These are phyloP conservation scores for Graptemys geographica DNA, from an alignment of 2,797 vertebrate genomes.

Conservation along the genomic window DNA sequence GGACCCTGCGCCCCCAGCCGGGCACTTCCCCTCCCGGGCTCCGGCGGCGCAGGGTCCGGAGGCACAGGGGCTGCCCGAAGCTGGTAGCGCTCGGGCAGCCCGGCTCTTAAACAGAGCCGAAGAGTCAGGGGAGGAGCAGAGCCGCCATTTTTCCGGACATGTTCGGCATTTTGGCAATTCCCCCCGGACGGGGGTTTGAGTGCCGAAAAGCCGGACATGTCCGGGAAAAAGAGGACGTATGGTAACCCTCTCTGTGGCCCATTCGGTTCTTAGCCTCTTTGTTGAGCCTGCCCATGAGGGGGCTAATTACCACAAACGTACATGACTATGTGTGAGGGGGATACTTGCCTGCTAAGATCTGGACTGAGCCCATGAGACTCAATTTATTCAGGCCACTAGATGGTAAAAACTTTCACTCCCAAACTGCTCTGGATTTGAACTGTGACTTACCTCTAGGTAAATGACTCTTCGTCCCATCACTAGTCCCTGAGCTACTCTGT, in stretches of 20 bases:
- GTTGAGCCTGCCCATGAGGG: background rate
- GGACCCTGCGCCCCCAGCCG: no score
- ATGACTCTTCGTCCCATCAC: accelerated
- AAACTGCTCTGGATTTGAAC: background rate
- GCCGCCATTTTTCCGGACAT: no score
- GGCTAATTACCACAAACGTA: background rate
- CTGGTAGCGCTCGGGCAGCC: no score
- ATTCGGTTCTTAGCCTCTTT: background rate
- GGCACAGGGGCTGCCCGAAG: no score
- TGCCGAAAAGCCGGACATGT: no score
- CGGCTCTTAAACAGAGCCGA: no score
- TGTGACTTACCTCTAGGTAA: background rate
- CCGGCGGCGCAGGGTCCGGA: no score
- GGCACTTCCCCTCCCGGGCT: no score
- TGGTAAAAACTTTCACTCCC: background rate
- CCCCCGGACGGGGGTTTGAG: no score
- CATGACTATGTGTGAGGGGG: background rate
- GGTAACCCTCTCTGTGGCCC: background rate
- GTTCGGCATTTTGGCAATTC: no score
- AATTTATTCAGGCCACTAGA: background rate
- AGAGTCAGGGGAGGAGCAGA: no score
- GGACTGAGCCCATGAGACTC: accelerated
- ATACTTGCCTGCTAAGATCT: background rate
- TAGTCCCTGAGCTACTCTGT: background rate
- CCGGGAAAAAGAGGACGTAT: no score